Percentiles rank a stretch among this genome's conserved stretches.
These are phyloP conservation scores for Phymatocera aterrima DNA, from an alignment of 2,888 invertebrate species.

Conservation along the genomic window DNA sequence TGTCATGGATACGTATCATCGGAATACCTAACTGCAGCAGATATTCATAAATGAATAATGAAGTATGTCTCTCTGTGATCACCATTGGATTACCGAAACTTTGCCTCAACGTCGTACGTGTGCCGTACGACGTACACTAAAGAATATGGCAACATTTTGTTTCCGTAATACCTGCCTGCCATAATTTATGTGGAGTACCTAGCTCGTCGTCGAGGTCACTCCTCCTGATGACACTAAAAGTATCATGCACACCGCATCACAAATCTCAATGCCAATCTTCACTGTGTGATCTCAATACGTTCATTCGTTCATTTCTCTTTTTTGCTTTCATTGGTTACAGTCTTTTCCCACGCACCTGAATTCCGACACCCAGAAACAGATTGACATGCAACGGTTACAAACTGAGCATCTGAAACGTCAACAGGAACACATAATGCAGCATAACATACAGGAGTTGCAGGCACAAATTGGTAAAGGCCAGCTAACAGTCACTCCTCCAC, in stretches of 20 bases:
- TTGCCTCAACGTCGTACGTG: background rate
- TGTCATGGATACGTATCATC: constrained; percentile 75
- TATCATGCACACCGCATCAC: too few relatives aligned
- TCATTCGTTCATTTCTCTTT: background rate
- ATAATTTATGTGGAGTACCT: background rate
- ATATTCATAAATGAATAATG: constrained; percentile 73
- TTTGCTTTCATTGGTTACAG: constrained; percentile 59
- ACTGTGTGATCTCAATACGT: too few relatives aligned
- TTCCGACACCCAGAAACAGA: constrained; percentile 80
- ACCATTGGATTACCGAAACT: constrained; percentile 38
- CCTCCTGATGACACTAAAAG: too few relatives aligned
- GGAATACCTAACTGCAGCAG: constrained; percentile 71
- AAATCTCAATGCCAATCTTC: too few relatives aligned
- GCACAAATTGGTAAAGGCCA: constrained; percentile 79
- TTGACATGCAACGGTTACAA: constrained; percentile 84
- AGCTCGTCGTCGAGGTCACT: too few relatives aligned
- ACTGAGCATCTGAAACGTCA: constrained; percentile 81
- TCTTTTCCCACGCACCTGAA: constrained; percentile 73
- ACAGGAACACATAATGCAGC: constrained; percentile 79
- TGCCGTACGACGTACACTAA: background rate
- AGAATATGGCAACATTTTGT: constrained; percentile 17
- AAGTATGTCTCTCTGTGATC: constrained; percentile 58
- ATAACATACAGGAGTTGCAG: constrained; percentile 79
- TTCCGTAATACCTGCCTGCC: background rate
- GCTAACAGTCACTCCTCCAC: constrained; percentile 79